These are phyloP conservation scores for Anoplopoma fimbria DNA, from an alignment of 2,113 vertebrate genomes.

Conservation along the genomic window DNA sequence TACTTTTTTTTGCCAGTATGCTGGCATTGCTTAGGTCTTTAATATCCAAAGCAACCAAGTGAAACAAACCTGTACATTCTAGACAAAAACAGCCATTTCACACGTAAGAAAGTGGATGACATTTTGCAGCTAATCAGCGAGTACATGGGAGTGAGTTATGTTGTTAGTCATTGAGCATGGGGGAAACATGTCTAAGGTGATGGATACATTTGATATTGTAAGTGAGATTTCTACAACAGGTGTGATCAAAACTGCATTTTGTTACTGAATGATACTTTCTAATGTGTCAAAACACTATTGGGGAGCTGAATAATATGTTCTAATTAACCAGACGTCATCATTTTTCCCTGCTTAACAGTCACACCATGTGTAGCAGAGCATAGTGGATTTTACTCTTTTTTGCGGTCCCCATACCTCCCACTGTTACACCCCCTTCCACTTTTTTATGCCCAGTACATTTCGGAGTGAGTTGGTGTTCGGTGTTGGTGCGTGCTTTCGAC, in stretches of 20 bases:
- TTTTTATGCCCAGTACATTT: slow-evolving; percentile 6
- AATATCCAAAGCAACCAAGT: slow-evolving; percentile 65
- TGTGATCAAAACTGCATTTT: slow-evolving; percentile 19
- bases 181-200: slow-evolving; percentile 24
- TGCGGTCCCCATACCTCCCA: slow-evolving; percentile 7
- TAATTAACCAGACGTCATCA: slow-evolving; percentile 19
- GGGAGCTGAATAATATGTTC: slow-evolving; percentile 3
- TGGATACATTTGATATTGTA: slow-evolving; percentile 34
- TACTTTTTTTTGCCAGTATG: slow-evolving; percentile 44
- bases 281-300: slow-evolving; percentile 3
- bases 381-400: slow-evolving; percentile 18
- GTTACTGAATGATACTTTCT: neutral
- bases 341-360: slow-evolving; percentile 23
- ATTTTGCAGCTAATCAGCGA: slow-evolving; percentile 62
- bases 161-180: slow-evolving; percentile 6
- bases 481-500: neutral
- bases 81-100: slow-evolving; percentile 60
- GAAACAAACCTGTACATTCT: slow-evolving; percentile 65
- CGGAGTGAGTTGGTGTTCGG: slow-evolving; percentile 11
- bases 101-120: slow-evolving; percentile 39
- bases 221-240: slow-evolving; percentile 31
- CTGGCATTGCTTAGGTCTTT: slow-evolving; percentile 59
- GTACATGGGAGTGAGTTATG: slow-evolving; percentile 45
- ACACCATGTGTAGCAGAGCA: slow-evolving; percentile 14
- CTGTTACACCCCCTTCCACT: slow-evolving; percentile 20